Conservation (phyloP, 64 coral and sea anemone genomes). For the Acropora tenuis region DNA sequence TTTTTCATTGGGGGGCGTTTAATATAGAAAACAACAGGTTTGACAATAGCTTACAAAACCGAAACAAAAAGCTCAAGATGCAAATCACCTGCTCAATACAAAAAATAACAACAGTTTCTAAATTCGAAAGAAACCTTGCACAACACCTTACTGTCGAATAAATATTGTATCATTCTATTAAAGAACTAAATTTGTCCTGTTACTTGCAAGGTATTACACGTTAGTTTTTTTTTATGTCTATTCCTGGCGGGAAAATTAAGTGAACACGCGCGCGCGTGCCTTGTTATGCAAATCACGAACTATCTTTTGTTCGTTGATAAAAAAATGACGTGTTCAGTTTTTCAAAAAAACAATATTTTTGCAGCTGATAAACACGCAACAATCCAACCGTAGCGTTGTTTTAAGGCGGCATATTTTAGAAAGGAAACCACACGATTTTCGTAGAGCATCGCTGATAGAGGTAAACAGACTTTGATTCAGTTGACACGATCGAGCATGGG, state of each 20-base stretch:
- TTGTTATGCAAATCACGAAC: constrained; percentile 55
- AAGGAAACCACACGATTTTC: background rate
- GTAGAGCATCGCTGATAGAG: background rate
- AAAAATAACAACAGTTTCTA: background rate
- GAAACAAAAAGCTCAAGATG: constrained; percentile 40
- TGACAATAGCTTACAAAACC: background rate
- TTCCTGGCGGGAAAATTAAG: constrained; percentile 1
- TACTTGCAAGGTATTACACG: too few species aligned
- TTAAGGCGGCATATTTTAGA: background rate
- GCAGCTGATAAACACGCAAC: constrained; percentile 48
- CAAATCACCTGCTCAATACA: constrained; percentile 28
- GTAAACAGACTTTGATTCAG: constrained; percentile 11
- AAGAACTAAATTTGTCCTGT: background rate
- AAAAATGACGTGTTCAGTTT: constrained; percentile 46
- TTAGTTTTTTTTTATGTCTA: background rate
- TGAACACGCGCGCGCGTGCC: constrained; percentile 44
- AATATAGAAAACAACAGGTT: constrained; percentile 29
- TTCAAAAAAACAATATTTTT: constrained; percentile 32
- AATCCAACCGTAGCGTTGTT: constrained; percentile 7
- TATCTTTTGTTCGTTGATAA: constrained; percentile 57
- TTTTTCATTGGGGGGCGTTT: constrained; percentile 13
- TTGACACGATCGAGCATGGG: constrained; percentile 67
- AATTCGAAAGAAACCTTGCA: background rate
- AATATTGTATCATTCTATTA: background rate
- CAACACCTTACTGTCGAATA: background rate